Conservation (phyloP, 2,797 vertebrate genomes). For the Rhinogobio ventralis region DNA sequence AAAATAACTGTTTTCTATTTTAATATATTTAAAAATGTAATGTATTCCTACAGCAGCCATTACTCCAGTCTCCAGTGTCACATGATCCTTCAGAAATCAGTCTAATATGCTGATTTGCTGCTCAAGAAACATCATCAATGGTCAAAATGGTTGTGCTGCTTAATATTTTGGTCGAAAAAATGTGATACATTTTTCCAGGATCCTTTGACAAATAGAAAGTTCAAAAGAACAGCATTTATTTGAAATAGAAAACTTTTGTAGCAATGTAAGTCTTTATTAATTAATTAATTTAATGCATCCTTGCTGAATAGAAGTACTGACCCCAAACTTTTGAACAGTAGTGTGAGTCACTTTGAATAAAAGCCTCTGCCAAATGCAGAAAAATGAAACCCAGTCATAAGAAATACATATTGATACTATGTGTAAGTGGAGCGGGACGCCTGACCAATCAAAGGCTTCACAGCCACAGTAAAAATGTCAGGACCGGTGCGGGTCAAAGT, state of each 20-base stretch:
- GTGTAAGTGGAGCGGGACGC: not conserved
- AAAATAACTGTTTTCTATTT: no score
- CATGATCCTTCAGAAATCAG: not conserved
- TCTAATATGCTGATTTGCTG: not conserved
- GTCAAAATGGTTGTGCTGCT: not conserved
- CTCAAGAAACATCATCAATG: not conserved
- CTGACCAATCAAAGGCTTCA: conserved; percentile 15
- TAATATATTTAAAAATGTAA: not conserved
- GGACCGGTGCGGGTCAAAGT: not conserved
- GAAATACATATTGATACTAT: conserved; percentile 1
- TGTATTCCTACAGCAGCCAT: not conserved
- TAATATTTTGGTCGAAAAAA: not conserved
- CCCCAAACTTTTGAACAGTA: not conserved
- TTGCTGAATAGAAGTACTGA: not conserved
- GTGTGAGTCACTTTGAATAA: not conserved
- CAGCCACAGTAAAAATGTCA: not conserved
- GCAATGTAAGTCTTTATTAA: no score
- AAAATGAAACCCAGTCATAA: not conserved
- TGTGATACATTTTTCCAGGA: not conserved
- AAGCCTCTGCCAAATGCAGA: not conserved
- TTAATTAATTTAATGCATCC: not conserved
- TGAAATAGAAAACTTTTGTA: no score
- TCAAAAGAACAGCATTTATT: no score
- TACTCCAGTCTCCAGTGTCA: not conserved
- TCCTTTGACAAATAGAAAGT: no score